Evolutionary conservation across 2,888 invertebrate species (phyloP).

Genomic region (Iphiclides podalirius): DNA sequence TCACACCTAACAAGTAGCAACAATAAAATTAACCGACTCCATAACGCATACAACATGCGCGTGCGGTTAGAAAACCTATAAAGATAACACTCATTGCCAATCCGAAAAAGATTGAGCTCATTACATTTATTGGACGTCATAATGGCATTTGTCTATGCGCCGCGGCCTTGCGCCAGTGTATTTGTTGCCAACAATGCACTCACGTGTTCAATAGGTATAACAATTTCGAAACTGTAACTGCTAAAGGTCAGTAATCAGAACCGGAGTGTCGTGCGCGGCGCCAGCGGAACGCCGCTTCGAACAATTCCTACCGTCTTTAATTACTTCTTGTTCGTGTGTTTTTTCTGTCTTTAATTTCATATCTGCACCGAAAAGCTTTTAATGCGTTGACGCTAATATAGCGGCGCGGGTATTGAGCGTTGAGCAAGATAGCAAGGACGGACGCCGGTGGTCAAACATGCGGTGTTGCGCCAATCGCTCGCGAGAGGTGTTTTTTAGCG

Average conservation of each 20-base stretch:
- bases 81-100: slow-evolving; percentile 29
- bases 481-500: slow-evolving; percentile 30
- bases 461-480: slow-evolving; percentile 42
- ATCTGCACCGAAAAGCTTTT: slow-evolving; percentile 57
- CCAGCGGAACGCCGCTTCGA: slow-evolving; percentile 39
- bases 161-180: slow-evolving; percentile 36
- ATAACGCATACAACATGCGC: too few species aligned
- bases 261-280: slow-evolving; percentile 35
- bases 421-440: slow-evolving; percentile 70
- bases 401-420: slow-evolving; percentile 56
- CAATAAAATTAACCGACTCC: too few species aligned
- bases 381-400: slow-evolving; percentile 60
- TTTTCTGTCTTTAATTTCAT: slow-evolving; percentile 31
- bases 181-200: slow-evolving; percentile 52
- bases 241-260: slow-evolving; percentile 56
- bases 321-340: slow-evolving; percentile 58
- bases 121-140: slow-evolving; percentile 37
- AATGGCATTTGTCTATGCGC: slow-evolving; percentile 59
- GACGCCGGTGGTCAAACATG: slow-evolving; percentile 33
- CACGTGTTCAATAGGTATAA: slow-evolving; percentile 53
- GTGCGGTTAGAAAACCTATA: background rate
- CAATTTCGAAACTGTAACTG: slow-evolving; percentile 55
- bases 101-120: slow-evolving; percentile 31
- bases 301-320: slow-evolving; percentile 57
- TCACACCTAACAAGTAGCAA: too few species aligned